A percentile compares a stretch with the other conserved stretches of the same genome.
Evolutionary conservation across 2,113 vertebrate species (phyloP).

Genomic region (Sebastes fasciatus): DNA sequence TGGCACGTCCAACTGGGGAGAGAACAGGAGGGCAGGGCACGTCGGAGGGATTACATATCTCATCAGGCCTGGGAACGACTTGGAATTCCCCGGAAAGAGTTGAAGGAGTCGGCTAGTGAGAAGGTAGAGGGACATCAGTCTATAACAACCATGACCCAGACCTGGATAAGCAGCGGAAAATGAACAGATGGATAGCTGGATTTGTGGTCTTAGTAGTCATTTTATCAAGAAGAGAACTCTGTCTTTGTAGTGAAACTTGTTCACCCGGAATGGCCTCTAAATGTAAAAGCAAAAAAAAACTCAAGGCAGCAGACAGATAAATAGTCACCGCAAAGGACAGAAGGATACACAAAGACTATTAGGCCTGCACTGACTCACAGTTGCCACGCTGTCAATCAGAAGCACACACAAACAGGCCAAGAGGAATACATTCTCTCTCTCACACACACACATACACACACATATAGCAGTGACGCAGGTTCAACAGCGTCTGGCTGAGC

Average conservation of each 20-base stretch:
- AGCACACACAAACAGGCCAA: slow-evolving; percentile 37
- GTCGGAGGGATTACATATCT: slow-evolving; percentile 23
- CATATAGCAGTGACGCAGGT: slow-evolving; percentile 41
- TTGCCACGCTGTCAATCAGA: slow-evolving; percentile 63
- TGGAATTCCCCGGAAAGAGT: slow-evolving; percentile 28
- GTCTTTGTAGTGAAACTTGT: neutral
- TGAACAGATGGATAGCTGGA: slow-evolving; percentile 3
- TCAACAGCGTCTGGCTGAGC: slow-evolving; percentile 57
- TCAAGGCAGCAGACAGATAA: slow-evolving; percentile 50
- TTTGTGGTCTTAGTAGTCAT: neutral
- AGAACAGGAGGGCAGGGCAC: slow-evolving; percentile 10
- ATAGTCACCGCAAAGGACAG: slow-evolving; percentile 49
- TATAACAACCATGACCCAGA: slow-evolving; percentile 2
- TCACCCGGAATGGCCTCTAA: slow-evolving; percentile 28
- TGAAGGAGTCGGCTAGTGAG: slow-evolving; percentile 3
- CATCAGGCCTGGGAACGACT: slow-evolving; percentile 8
- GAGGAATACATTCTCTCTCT: slow-evolving; percentile 29
- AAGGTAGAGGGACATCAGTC: slow-evolving; percentile 20
- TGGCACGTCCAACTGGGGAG: slow-evolving; percentile 2
- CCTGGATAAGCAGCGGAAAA: neutral
- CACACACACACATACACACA: neutral
- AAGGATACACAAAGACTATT: slow-evolving; percentile 51
- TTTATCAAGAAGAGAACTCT: neutral
- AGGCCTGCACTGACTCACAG: slow-evolving; percentile 48
- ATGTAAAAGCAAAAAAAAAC: slow-evolving; percentile 30